Conservation (phyloP, 2,113 vertebrate genomes). For the Chionomys nivalis region DNA sequence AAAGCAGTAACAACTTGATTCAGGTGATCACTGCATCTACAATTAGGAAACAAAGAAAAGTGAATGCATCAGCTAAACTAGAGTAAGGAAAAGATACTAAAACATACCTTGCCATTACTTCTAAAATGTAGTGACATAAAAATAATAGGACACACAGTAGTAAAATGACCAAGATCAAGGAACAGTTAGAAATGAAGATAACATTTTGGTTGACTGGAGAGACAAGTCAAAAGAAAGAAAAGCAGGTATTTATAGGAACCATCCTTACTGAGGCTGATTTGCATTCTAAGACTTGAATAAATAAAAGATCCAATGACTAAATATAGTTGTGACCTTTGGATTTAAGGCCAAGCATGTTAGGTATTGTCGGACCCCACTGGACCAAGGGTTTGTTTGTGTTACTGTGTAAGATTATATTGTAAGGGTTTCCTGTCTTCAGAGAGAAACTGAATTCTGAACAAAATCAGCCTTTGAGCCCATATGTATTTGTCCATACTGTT, state of each 20-base stretch:
- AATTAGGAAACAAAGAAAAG: background rate
- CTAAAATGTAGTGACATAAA: background rate
- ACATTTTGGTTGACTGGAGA: background rate
- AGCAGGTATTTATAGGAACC: background rate
- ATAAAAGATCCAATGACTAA: background rate
- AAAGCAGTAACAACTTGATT: background rate
- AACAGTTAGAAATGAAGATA: background rate
- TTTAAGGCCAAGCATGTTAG: background rate
- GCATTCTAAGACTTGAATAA: background rate
- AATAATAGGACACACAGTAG: background rate
- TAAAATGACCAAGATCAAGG: background rate
- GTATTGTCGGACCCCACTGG: background rate
- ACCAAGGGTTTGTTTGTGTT: background rate
- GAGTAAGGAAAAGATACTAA: background rate
- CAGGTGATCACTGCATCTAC: background rate
- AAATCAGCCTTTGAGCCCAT: background rate
- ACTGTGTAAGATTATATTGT: background rate
- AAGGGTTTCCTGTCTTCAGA: background rate
- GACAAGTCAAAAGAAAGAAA: background rate
- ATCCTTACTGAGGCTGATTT: background rate
- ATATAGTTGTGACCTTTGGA: background rate
- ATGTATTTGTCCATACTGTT: background rate
- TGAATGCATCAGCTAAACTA: background rate
- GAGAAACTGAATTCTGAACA: background rate
- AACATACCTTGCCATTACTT: background rate